Percentiles rank a stretch among this genome's conserved stretches.
These are phyloP conservation scores for Okamejei kenojei DNA, from an alignment of 2,797 vertebrate genomes.

Conservation along the genomic window DNA sequence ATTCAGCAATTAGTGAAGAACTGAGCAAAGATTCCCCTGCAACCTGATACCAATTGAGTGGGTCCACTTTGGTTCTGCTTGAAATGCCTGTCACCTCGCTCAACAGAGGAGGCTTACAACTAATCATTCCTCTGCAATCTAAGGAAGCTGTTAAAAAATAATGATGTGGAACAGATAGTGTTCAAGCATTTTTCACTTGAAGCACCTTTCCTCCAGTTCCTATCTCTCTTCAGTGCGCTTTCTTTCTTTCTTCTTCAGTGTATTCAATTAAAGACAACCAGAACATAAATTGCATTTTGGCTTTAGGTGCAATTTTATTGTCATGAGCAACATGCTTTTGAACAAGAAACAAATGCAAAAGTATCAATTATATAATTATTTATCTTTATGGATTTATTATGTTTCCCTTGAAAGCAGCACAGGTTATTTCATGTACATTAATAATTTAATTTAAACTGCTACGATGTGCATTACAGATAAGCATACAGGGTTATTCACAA, in stretches of 20 bases:
- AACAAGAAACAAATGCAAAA: neutral
- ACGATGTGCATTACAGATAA: neutral
- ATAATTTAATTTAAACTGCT: neutral
- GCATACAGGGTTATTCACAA: neutral
- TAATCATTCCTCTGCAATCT: slow-evolving; percentile 26
- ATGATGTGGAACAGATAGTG: slow-evolving; percentile 15
- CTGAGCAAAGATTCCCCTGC: slow-evolving; percentile 3
- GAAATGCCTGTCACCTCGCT: neutral
- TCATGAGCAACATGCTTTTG: neutral
- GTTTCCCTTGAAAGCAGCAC: neutral
- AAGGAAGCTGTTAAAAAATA: slow-evolving; percentile 29
- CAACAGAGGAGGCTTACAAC: neutral
- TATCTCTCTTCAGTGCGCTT: neutral
- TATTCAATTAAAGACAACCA: neutral
- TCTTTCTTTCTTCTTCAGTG: neutral
- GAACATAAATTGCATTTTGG: neutral
- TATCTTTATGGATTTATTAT: slow-evolving; percentile 2
- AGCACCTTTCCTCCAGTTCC: neutral
- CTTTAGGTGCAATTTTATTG: neutral
- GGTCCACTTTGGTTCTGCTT: neutral
- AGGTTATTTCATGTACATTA: neutral
- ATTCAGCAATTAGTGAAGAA: slow-evolving; percentile 8
- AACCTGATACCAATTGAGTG: slow-evolving; percentile 3
- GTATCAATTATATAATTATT: neutral
- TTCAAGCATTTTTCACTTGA: neutral